Base-by-base conservation (phyloP, 1,140 invertebrate genomes). In the Lethrus apterus region DNA sequence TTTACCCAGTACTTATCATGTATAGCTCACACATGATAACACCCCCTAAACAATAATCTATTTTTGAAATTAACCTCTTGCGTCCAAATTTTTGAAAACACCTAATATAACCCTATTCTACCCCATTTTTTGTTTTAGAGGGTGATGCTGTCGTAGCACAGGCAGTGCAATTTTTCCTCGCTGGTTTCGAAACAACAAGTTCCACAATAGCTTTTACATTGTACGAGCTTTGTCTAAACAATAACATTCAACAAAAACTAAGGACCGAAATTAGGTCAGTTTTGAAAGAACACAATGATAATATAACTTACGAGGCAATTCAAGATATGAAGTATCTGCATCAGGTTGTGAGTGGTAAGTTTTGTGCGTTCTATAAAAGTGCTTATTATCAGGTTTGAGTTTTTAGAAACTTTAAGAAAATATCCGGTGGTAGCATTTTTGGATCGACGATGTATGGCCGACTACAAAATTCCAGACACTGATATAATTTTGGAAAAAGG, bases 201-300 rank as follows among this genome's bases (percentile, higher is more conserved):
- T 78, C 77, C 4, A 73, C 79, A 0, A 76, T 90, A 42, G 65
- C 76, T 0, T 83, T 80, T 55, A 69, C 74, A 8, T 57, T 84
- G 0, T 77, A 83, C 53, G 77, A 82, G 56, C 58, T 92, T 31
- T 77, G 83, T 1, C 64, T 76, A 0, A 21, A 53, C 5, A 59
- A 56, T 2, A 21, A 48, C 3, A 55, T 78, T 5, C 81, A 62
- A 45, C 19, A 74, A 7, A 73, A 67, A 35, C 51, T 83, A 1
- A 60, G 70, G 23, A 24, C 3, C 2, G 46, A 48, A 46, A 38
- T 90, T 32, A 62, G 67, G 17, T 62, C 72, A 10, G 67, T 71
- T 4, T 50, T 75, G 3, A 52, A 63, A 44, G 62, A 54, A 51
- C 59, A 58, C 26, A 34, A 17, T 3, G 68, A 55, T 30, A n/a